Evolutionary conservation across 2,113 vertebrate genomes (phyloP), one percentile per base, ranked within the genome.

Genomic region (Ploceus nigricollis): DNA sequence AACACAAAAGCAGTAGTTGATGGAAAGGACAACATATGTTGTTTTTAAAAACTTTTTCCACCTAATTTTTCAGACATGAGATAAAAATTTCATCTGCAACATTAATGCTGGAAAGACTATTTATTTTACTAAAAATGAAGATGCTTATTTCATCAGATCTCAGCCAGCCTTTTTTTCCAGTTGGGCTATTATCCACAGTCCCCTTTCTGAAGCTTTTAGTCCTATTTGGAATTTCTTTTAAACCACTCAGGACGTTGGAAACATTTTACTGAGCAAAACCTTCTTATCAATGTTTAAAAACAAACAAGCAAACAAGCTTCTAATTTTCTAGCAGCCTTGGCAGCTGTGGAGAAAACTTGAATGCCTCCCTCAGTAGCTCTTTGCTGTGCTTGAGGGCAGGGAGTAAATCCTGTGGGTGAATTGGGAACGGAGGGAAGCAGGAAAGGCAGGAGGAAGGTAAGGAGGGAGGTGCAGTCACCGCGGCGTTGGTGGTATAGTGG

Each of bases 401-500:
- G 1, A 4, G 0, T 1, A 6, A 82, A 3, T 3, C 2, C 7
- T 1, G 0, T 0, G 3, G 2, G 2, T 4, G 33, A 4, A 5
- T 0, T 0, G 13, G 15, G 50, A 44, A 1, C 0, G 0, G 2
- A 10, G 1, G 6, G 20, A 4, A 1, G 7, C 1, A 9, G 9
- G 6, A 17, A 12, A 10, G 1, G 2, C 3, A 35, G 0, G 2
- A 40, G 14, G 0, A 1, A 2, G 0, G 2, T 0, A 13, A 6
- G 3, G 1, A 7, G 3, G 5, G 0, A 2, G 0, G 0, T 0
- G 0, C 0, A 0, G 0, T 0, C 28, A 45, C 0, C 5, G 2
- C 5, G 2, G 87, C 89, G 92, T 95, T 98, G 98, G 97, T 98
- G 97, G 98, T 98, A 98, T 98, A 98, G 98, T 98, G 98, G 98